phyloP scores from a whole-genome alignment of 2,888 invertebrate species.

The Steinernema carpocapsae region DNA sequence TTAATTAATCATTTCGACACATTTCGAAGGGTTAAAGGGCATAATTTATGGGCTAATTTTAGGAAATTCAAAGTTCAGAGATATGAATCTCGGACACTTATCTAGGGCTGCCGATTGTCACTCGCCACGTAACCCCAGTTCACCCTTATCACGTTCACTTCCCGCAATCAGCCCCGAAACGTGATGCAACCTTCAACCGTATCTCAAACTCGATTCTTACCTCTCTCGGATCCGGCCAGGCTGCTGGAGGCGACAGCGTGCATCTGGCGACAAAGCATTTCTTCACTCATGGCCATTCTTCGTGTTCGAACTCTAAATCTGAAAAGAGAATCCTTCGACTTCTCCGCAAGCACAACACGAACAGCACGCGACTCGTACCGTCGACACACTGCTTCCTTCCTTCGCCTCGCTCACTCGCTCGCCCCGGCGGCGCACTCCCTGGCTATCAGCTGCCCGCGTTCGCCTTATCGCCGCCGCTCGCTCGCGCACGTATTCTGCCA shows the following conservation, averaged over 20 bases:
- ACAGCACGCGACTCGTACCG: conserved; percentile 34
- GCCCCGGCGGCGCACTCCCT: neutral
- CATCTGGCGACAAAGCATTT: conserved; percentile 21
- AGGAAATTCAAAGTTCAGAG: neutral
- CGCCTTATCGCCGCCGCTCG: conserved; percentile 17
- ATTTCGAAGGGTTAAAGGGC: neutral
- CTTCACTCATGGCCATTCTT: conserved; percentile 26
- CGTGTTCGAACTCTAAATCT: neutral
- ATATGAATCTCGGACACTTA: too few relatives aligned
- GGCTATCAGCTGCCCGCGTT: conserved; percentile 29
- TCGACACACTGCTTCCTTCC: neutral
- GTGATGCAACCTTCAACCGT: neutral
- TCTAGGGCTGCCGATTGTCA: too few relatives aligned
- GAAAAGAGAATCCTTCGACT: neutral
- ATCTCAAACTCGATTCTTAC: neutral
- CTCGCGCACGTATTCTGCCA: conserved; percentile 19
- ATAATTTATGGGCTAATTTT: neutral
- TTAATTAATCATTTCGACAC: neutral
- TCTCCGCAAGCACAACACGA: neutral
- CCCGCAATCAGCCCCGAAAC: neutral
- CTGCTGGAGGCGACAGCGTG: conserved; percentile 29
- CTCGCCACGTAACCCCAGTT: too few relatives aligned
- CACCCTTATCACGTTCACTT: neutral
- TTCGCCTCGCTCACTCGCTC: neutral
- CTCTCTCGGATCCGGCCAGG: neutral